Base-by-base conservation (phyloP, 2,888 invertebrate genomes). In the Nymphalis polychloros region DNA sequence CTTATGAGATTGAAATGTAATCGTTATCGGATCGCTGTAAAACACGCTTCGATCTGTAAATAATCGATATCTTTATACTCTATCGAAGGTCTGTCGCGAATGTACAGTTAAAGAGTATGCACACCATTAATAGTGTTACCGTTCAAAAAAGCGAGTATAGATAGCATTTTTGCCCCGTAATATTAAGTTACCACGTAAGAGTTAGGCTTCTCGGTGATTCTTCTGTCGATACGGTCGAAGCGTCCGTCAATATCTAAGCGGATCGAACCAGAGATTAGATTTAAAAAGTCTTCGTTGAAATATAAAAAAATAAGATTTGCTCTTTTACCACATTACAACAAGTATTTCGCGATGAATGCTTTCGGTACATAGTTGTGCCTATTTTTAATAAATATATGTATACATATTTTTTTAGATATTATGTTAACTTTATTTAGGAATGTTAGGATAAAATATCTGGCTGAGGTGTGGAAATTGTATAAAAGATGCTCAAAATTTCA, bases 261-360 rank as follows among this genome's bases (percentile, higher is more conserved):
- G 84, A 86, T 88, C 83, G 84, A 84, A 83, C 88, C 87, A 85
- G 84, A 89, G 84, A 84, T 88, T 90, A 90, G 89, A 83, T 84
- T 85, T 87, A 87, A 89, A 57, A 87, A 82, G 82, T 84, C 83
- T 89, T 86, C 86, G 86, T 90, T 88, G 87, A 89, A 86, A 87
- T 87, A 80, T 89, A 86, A 86, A 84, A 68, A 83, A 81, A 76
- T 89, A 89, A 90, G 88, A 85, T 89, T 87, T 88, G 86, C 89
- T 86, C 89, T 88, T 91, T 89, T 91, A 92, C 90, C 89, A 88
- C 82, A 79, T 89, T 67, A 69, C 69, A 85, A 86, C 81, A 82
- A 17, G 88, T 92, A 92, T 92, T 92, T 92, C 92, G 92, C 92
- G 92, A 92, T 92, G 92, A 92, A 92, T 92, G 92, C 84, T 84